Percentiles rank a stretch among this genome's conserved stretches.
Evolutionary conservation across 1,140 invertebrate species (phyloP).

Genomic region (Littorina saxatilis): DNA sequence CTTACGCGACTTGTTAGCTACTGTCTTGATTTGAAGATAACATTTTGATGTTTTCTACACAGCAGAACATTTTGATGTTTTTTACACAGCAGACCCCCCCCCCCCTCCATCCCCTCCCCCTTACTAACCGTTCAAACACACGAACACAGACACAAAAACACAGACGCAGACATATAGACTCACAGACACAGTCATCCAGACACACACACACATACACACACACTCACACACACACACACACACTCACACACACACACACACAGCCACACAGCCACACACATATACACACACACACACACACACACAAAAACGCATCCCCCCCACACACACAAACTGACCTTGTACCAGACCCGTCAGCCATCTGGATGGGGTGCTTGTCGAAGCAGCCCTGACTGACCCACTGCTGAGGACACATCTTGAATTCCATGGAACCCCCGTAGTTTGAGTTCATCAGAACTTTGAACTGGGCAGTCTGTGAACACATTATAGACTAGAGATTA

Average conservation of each 20-base stretch:
- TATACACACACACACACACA: conserved; percentile 14
- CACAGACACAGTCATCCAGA: neutral
- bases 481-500: too few species aligned
- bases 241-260: conserved; percentile 9
- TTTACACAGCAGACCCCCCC: too few species aligned
- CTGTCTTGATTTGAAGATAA: too few species aligned
- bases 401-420: conserved; percentile 4
- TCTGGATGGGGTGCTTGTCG: neutral
- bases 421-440: conserved; percentile 10
- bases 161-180: neutral
- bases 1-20: too few species aligned
- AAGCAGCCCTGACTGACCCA: neutral
- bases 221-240: conserved; percentile 6
- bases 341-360: conserved; percentile 1
- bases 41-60: too few species aligned
- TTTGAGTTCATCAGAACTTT: conserved; percentile 22
- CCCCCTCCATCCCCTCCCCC: too few species aligned
- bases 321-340: conserved; percentile 15
- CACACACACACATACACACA: neutral
- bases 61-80: too few species aligned
- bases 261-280: conserved; percentile 1
- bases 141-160: too few species aligned
- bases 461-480: neutral
- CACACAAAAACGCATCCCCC: too few species aligned
- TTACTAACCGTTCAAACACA: too few species aligned